These are phyloP conservation scores for Neoarius graeffei DNA, from an alignment of 2,113 vertebrate species.

Conservation along the genomic window DNA sequence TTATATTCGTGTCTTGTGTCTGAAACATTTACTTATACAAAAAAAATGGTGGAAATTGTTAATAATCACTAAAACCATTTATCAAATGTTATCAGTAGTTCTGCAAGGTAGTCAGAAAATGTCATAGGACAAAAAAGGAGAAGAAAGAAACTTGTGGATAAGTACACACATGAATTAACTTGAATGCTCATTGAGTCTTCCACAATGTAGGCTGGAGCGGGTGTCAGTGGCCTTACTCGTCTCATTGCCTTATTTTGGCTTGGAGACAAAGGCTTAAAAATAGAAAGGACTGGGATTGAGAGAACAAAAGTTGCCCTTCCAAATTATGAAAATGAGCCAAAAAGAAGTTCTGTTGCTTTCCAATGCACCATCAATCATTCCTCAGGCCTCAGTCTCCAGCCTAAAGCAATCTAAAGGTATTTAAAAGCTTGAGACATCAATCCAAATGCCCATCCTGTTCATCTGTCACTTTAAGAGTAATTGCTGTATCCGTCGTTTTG, in stretches of 20 bases:
- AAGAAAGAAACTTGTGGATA: constrained; percentile 45
- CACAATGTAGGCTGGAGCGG: constrained; percentile 59
- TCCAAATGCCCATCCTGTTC: constrained; percentile 50
- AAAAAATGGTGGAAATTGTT: background rate
- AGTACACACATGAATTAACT: constrained; percentile 66
- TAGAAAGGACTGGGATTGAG: constrained; percentile 60
- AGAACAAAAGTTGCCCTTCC: constrained; percentile 61
- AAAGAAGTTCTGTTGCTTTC: constrained; percentile 58
- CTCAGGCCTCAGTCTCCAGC: constrained; percentile 46
- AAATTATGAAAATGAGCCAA: constrained; percentile 65
- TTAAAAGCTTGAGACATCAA: constrained; percentile 56
- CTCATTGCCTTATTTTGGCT: constrained; percentile 67
- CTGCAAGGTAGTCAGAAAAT: constrained; percentile 6
- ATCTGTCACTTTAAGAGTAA: constrained; percentile 53
- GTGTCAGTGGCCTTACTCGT: constrained; percentile 65
- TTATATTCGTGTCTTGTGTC: background rate
- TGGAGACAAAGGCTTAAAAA: constrained; percentile 62
- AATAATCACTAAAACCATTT: background rate
- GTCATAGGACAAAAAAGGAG: constrained; percentile 17
- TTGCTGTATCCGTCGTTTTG: constrained; percentile 42
- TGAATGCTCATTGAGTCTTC: constrained; percentile 69
- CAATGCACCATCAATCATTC: constrained; percentile 71
- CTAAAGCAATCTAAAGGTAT: constrained; percentile 53
- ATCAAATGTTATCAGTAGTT: constrained; percentile 3
- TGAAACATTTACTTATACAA: background rate